Evolutionary conservation across 2,888 invertebrate species (phyloP), one percentile per base, ranked within the genome.

Genomic region (Acanthosepion pharaonis): DNA sequence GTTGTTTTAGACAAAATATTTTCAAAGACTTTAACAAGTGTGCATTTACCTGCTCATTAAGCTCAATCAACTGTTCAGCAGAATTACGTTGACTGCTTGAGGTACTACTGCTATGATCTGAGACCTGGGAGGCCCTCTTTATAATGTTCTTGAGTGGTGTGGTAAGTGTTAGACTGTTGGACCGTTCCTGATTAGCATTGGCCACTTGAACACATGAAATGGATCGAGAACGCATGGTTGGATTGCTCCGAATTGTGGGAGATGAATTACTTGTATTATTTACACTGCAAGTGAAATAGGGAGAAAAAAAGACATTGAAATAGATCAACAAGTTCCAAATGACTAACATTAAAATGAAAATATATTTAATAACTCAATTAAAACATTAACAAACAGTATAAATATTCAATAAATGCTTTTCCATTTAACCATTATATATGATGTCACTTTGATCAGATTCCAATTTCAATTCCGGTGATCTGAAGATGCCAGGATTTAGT

Each of bases 21-120:
- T 78, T 5, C 15, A 78, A 11, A n/a, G 11, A 78, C 33, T 78
- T 33, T 15, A n/a, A n/a, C 15, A 33, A n/a, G 11, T n/a, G 18
- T 11, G 59, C 59, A 59, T 15, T 78, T 78, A 99, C 99, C 98
- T 99, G 98, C 98, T 99, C 98, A 94, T 98, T 98, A 95, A 97
- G 96, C 96, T 96, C 97, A 95, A 97, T 97, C 95, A 96, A 96
- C 94, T 96, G 96, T 95, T 96, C 96, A 93, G 96, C 95, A 93
- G 96, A 96, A 95, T 96, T 97, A 94, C 97, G 95, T 94, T 96
- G 95, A 53, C 94, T 94, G 95, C 95, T 93, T 94, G 96, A 94
- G 95, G 95, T 91, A 91, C 91, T 91, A 95, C 95, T 42, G 95
- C 95, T 51, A 95, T 95, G 95, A 55, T 96, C 96, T 33, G 96